Base-by-base conservation (phyloP, 2,888 invertebrate species). In the Dynastes tityus region DNA sequence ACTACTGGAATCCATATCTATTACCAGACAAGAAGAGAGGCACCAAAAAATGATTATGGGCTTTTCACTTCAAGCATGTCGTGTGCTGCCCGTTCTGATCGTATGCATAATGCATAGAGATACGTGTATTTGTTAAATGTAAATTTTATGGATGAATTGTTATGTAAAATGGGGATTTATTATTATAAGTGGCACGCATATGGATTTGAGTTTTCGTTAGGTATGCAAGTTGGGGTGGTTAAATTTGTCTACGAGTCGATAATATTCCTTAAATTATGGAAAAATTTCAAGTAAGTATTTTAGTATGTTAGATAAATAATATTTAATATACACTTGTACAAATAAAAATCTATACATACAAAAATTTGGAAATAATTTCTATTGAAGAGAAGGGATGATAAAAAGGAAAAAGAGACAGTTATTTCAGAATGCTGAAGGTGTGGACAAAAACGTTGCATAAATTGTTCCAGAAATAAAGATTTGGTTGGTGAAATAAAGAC, bases 51-150 rank as follows among this genome's bases (percentile, higher is more conserved):
- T 74, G 73, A 74, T 74, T 74, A 61, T 74, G 73, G 73, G 45
- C 61, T 63, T 61, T 74, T 61, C 61, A 61, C 73, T 61, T 63
- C 45, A 49, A 74, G 27, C 73, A 74, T 40, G 73, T 74, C 73
- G 73, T 74, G 73, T 74, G 73, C 73, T 74, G 61, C 61, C 11
- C 68, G 68, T 29, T 68, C 68, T 63, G 73, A 74, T 74, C 73
- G 45, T 74, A 74, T 74, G 73, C 73, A 74, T 74, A 74, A 74
- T 74, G 73, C 73, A 74, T 74, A 61, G 73, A 74, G 73, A 74
- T 74, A 74, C 45, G 45, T 45, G 45, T 73, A 74, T 74, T 74
- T 74, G 73, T 74, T 74, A 74, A 74, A 74, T 74, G 73, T 74
- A 74, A 74, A 74, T 74, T 74, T 74, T 74, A 74, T 74, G 73